phyloP scores from a whole-genome alignment of 2,888 invertebrate genomes.

The Nephrocerus scutellatus region DNA sequence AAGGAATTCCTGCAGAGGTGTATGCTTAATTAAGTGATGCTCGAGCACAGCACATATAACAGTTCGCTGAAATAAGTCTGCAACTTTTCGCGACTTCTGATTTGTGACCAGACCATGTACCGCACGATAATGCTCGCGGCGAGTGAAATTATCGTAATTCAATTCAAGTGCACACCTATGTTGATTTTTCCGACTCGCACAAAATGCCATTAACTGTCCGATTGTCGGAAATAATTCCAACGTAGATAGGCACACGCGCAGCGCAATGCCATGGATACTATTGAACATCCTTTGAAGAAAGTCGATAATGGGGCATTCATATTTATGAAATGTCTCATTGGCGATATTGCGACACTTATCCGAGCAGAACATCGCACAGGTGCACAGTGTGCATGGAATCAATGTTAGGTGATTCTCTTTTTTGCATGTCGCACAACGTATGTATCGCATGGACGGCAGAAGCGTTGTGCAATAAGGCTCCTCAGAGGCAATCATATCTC shows the following conservation, averaged over 20 bases:
- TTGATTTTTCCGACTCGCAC: constrained; percentile 41
- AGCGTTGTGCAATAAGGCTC: constrained; percentile 60
- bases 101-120: constrained; percentile 66
- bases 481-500: constrained; percentile 72
- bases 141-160: constrained; percentile 38
- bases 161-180: constrained; percentile 42
- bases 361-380: constrained; percentile 45
- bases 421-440: constrained; percentile 45
- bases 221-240: constrained; percentile 45
- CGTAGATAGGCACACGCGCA: constrained; percentile 55
- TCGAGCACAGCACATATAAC: constrained; percentile 55
- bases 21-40: constrained; percentile 54
- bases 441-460: constrained; percentile 42
- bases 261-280: constrained; percentile 63
- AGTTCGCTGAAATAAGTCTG: constrained; percentile 68
- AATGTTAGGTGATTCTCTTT: constrained; percentile 41
- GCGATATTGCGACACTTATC: constrained; percentile 50
- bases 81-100: constrained; percentile 54
- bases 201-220: constrained; percentile 41
- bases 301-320: constrained; percentile 67
- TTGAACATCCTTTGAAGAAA: constrained; percentile 56
- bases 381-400: constrained; percentile 45
- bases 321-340: constrained; percentile 62
- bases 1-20: constrained; percentile 49
- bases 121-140: constrained; percentile 48